Conservation (phyloP, 1,140 invertebrate species). For the Hestina assimilis region DNA sequence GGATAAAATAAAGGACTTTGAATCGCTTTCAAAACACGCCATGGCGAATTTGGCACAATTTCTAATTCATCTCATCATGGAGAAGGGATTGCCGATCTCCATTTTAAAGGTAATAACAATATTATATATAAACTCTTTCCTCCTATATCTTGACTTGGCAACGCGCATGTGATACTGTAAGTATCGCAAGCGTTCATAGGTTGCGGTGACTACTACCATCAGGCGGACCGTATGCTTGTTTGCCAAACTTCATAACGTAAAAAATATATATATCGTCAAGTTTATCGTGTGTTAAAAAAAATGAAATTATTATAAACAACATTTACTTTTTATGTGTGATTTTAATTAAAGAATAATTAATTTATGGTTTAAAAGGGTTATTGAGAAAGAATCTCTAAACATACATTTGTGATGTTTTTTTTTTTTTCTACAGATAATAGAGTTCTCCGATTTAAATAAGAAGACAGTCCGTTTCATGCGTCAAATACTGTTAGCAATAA, state of each 20-base stretch:
- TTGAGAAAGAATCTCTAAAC: background rate
- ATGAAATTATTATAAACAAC: no score
- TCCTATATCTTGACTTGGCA: no score
- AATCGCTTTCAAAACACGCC: slow-evolving; percentile 80
- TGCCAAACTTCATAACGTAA: no score
- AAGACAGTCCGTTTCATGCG: slow-evolving; percentile 84
- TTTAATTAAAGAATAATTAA: no score
- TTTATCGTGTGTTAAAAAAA: no score
- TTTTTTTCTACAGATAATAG: slow-evolving; percentile 82
- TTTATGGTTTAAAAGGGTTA: background rate
- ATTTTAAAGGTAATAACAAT: slow-evolving; percentile 86
- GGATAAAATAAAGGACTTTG: slow-evolving; percentile 94
- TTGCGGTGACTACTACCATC: no score
- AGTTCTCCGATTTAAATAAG: slow-evolving; percentile 89
- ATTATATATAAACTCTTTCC: background rate
- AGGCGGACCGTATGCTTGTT: no score
- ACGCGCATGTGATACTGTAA: no score
- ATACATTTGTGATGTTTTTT: background rate
- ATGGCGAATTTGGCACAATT: slow-evolving; percentile 89
- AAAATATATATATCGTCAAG: no score
- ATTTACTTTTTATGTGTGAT: no score
- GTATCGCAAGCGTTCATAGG: no score
- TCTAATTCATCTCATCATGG: slow-evolving; percentile 88
- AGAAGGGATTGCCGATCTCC: slow-evolving; percentile 88
- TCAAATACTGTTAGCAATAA: slow-evolving; percentile 84